Percentiles rank a stretch among this genome's conserved stretches.
Conservation (phyloP, 2,888 invertebrate genomes). For the Eupithecia inturbata region DNA sequence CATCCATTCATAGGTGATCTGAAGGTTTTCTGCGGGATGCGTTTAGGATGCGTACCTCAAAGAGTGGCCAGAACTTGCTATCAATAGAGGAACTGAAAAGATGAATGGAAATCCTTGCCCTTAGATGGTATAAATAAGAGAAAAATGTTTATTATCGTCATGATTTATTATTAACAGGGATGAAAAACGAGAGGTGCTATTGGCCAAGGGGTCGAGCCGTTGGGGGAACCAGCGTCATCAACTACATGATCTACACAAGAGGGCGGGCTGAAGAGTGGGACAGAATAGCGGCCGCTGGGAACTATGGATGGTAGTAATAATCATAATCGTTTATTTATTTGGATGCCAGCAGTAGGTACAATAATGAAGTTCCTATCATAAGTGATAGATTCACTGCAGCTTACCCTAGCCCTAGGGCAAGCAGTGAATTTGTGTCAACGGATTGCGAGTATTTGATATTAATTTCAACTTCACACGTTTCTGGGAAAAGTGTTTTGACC, state of each 20-base stretch:
- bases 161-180: constrained; percentile 54
- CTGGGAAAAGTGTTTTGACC: not conserved
- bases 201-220: constrained; percentile 90
- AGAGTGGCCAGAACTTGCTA: not conserved
- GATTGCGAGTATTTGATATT: not conserved
- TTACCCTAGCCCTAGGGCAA: no score
- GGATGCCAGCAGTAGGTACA: not conserved
- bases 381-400: not conserved
- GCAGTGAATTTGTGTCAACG: not conserved
- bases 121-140: no score
- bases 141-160: no score
- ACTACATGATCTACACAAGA: constrained; percentile 93
- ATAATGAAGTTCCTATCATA: not conserved
- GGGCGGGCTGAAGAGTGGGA: constrained; percentile 89
- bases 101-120: no score
- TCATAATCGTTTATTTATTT: not conserved
- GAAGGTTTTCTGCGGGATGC: not conserved
- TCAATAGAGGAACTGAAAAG: not conserved
- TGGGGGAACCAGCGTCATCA: constrained; percentile 92
- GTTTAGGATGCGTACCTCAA: no score
- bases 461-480: not conserved
- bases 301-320: constrained; percentile 84
- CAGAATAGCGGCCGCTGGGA: constrained; percentile 86
- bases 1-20: not conserved
- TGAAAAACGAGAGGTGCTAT: constrained; percentile 80